Percentiles rank a stretch among this genome's conserved stretches.
Conservation (phyloP, 2,888 invertebrate genomes). For the Chloromyia formosa region DNA sequence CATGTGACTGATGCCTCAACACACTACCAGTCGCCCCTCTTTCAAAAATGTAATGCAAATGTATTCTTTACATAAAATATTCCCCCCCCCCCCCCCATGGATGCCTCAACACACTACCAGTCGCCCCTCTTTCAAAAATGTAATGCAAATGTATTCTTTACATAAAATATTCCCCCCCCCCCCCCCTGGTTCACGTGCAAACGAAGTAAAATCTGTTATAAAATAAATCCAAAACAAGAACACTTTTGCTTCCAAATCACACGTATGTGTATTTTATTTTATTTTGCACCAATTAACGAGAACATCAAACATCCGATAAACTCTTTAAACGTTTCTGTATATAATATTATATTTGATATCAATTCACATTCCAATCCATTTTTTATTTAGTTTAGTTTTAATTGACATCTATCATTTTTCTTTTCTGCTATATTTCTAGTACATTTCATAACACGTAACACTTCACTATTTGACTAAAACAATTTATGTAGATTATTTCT, state of each 20-base stretch:
- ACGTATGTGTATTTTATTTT: neutral
- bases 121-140: too few relatives aligned
- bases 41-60: too few relatives aligned
- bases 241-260: neutral
- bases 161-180: too few relatives aligned
- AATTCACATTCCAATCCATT: neutral
- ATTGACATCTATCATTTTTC: conserved; percentile 35
- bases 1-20: too few relatives aligned
- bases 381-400: neutral
- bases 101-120: too few relatives aligned
- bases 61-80: too few relatives aligned
- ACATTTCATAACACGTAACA: conserved; percentile 14
- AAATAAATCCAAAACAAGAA: too few relatives aligned
- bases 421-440: neutral
- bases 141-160: too few relatives aligned
- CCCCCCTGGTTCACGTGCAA: too few relatives aligned
- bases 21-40: too few relatives aligned
- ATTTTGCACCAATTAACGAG: conserved; percentile 26
- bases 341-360: neutral
- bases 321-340: conserved; percentile 16
- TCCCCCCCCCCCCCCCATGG: too few relatives aligned
- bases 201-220: too few relatives aligned
- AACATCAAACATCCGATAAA: conserved; percentile 40
- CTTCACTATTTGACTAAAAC: neutral
- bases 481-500: neutral